Percentiles rank a stretch among this genome's conserved stretches.
Conservation (phyloP, 2,113 vertebrate species). For the Hemiscyllium ocellatum region DNA sequence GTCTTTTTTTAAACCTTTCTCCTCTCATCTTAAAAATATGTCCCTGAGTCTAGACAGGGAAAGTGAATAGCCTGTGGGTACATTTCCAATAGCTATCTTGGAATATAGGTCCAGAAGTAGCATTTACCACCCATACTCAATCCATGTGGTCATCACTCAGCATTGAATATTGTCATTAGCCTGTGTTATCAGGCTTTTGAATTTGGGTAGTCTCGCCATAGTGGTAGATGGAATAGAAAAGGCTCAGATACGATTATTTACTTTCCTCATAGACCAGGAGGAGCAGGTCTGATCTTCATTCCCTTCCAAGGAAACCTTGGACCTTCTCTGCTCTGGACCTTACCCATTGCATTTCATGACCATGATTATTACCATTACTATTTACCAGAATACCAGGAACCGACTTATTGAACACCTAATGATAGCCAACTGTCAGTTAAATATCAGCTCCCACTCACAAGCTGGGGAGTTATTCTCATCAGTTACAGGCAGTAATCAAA, state of each 20-base stretch:
- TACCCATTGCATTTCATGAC: not conserved
- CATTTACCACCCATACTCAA: not conserved
- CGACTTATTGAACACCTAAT: not conserved
- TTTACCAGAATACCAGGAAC: not conserved
- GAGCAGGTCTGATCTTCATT: not conserved
- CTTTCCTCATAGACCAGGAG: not conserved
- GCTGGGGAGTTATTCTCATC: not conserved
- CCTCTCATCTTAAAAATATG: too few relatives aligned
- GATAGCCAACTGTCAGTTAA: not conserved
- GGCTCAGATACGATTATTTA: not conserved
- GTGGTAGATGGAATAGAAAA: not conserved
- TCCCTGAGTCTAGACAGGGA: not conserved
- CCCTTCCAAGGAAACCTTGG: not conserved
- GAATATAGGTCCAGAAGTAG: not conserved
- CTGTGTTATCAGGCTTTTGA: not conserved
- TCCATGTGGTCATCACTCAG: not conserved
- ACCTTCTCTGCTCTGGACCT: not conserved
- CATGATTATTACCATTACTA: not conserved
- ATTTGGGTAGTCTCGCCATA: not conserved
- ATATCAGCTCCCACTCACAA: not conserved
- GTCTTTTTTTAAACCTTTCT: too few relatives aligned
- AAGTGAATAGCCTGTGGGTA: not conserved
- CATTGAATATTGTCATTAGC: not conserved
- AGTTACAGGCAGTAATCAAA: not conserved
- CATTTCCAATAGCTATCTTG: not conserved